A percentile compares a stretch with the other conserved stretches of the same genome.
These are phyloP conservation scores for Poliocrania exsul DNA, from an alignment of 2,797 vertebrate genomes.

Conservation along the genomic window DNA sequence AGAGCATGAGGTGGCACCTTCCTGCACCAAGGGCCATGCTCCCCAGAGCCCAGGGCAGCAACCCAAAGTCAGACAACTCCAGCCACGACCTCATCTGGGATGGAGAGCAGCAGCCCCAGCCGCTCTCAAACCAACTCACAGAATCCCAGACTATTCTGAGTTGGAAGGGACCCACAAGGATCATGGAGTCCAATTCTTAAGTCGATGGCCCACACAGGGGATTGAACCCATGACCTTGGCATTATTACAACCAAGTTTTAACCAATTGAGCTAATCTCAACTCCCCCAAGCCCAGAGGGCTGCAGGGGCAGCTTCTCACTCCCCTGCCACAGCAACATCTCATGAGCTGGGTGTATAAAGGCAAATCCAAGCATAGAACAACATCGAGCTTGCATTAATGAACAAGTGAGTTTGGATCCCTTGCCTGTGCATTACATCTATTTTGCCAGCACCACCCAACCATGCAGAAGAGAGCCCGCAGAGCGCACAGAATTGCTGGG, in stretches of 20 bases:
- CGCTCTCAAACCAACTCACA: not conserved
- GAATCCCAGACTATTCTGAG: no score
- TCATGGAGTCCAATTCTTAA: no score
- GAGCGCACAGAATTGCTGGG: not conserved
- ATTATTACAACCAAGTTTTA: no score
- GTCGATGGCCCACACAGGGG: no score
- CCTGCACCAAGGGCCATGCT: rapidly evolving
- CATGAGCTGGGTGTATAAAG: not conserved
- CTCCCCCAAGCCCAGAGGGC: not conserved
- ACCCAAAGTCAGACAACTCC: not conserved
- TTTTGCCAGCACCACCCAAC: not conserved
- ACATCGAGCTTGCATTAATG: not conserved
- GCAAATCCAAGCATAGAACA: not conserved
- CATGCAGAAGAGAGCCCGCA: rapidly evolving
- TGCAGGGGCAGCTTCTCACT: not conserved
- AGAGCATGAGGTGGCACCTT: not conserved
- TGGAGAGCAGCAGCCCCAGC: not conserved
- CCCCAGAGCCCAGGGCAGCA: not conserved
- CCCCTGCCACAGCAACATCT: not conserved
- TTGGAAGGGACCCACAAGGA: no score
- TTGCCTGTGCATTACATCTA: not conserved
- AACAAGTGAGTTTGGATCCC: not conserved
- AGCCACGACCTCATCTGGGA: rapidly evolving
- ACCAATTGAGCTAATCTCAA: no score
- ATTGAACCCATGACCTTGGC: no score